These are phyloP conservation scores for Cheilosia vernalis DNA, from an alignment of 2,888 invertebrate genomes.

Conservation along the genomic window DNA sequence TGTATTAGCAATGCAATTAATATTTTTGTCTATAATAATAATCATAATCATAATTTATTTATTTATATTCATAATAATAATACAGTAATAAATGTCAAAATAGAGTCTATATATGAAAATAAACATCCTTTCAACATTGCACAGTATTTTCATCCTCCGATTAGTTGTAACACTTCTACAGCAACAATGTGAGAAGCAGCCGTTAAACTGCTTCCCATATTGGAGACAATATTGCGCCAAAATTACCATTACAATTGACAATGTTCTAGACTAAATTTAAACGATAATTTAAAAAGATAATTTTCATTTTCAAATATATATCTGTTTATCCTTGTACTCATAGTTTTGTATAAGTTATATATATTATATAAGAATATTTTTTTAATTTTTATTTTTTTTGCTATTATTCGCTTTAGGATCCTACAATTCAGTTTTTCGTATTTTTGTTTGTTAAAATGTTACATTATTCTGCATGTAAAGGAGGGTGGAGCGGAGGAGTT, in stretches of 20 bases:
- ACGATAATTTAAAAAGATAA: constrained; percentile 29
- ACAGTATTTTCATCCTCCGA: constrained; percentile 1
- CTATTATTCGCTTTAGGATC: constrained; percentile 61
- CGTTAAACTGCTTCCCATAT: no score
- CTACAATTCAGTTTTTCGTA: constrained; percentile 46
- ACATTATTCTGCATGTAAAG: neutral
- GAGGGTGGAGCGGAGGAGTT: constrained; percentile 5
- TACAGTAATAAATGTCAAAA: constrained; percentile 57
- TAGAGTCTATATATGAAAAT: constrained; percentile 46
- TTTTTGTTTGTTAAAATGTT: constrained; percentile 24
- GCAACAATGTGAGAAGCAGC: no score
- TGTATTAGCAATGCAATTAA: constrained; percentile 18
- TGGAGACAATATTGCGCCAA: neutral
- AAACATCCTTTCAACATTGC: constrained; percentile 24
- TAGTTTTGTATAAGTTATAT: constrained; percentile 49
- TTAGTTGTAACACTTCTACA: no score
- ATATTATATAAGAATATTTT: constrained; percentile 50
- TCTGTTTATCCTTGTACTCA: constrained; percentile 66
- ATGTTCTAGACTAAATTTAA: constrained; percentile 58
- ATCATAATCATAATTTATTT: constrained; percentile 51
- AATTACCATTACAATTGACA: constrained; percentile 38
- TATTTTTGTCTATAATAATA: constrained; percentile 57
- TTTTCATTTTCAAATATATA: constrained; percentile 44
- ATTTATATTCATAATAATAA: constrained; percentile 50
- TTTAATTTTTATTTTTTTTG: constrained; percentile 38